Conservation (phyloP, 1,140 invertebrate genomes). For the Berghia stephanieae region DNA sequence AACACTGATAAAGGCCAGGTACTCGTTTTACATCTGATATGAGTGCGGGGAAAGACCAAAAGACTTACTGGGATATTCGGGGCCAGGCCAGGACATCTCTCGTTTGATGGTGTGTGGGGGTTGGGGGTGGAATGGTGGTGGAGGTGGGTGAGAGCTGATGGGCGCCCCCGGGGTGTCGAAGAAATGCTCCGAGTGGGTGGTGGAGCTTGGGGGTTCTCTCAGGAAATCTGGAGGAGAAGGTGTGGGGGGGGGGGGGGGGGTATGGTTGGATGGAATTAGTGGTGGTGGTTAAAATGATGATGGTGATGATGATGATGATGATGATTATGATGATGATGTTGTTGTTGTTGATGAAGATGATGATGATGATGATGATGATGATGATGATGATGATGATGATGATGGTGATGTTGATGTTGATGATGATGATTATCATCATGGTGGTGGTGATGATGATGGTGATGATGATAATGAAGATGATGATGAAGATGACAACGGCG, state of each 20-base stretch:
- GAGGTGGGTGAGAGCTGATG: background rate
- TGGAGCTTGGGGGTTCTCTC: no score
- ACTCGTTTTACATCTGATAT: no score
- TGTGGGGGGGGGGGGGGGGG: no score
- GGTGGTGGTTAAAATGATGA: no score
- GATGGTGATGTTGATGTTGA: background rate
- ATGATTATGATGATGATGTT: background rate
- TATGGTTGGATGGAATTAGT: no score
- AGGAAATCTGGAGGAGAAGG: no score
- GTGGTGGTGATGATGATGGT: no score
- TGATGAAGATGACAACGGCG: background rate
- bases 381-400: background rate
- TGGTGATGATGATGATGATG: no score
- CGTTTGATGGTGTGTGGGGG: background rate
- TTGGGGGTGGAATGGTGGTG: background rate
- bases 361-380: background rate
- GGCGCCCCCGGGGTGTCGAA: background rate
- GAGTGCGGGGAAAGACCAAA: no score
- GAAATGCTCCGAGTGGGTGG: no score
- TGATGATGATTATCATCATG: background rate
- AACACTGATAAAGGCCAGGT: no score
- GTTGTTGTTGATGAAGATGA: conserved; percentile 16
- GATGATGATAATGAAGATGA: background rate
- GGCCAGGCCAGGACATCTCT: background rate
- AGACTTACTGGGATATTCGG: conserved; percentile 17